These are phyloP conservation scores for Mylabris sibirica DNA, from an alignment of 2,888 invertebrate genomes.

Conservation along the genomic window DNA sequence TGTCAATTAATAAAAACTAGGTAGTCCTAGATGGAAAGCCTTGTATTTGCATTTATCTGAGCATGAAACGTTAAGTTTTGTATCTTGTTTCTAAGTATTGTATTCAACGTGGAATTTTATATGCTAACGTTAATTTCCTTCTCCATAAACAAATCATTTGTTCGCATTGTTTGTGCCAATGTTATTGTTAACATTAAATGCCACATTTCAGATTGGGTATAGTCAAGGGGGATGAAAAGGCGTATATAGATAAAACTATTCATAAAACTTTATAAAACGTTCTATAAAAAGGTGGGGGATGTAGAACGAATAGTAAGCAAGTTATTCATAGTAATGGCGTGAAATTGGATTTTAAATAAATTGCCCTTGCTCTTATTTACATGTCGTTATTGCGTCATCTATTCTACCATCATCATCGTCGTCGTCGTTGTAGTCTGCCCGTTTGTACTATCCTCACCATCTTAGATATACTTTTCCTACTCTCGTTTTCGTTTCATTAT, in stretches of 20 bases:
- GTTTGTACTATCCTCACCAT: constrained; percentile 22
- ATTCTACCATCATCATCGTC: constrained; percentile 39
- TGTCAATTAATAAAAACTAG: too few relatives aligned
- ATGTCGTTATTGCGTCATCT: constrained; percentile 53
- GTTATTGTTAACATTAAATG: constrained; percentile 35
- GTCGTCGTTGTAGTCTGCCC: too few relatives aligned
- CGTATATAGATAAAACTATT: constrained; percentile 40
- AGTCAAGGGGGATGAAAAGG: constrained; percentile 17
- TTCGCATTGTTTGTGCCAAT: constrained; percentile 33
- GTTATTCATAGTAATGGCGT: constrained; percentile 52
- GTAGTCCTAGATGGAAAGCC: too few relatives aligned
- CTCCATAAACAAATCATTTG: constrained; percentile 35
- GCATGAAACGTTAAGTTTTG: neutral
- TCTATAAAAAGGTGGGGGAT: neutral
- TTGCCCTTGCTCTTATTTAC: constrained; percentile 54
- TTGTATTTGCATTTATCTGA: neutral
- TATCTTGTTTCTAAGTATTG: too few relatives aligned
- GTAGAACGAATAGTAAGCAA: constrained; percentile 46
- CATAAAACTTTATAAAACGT: constrained; percentile 44
- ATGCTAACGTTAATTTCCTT: constrained; percentile 35
- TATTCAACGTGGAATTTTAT: constrained; percentile 15
- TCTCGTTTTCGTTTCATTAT: constrained; percentile 34
- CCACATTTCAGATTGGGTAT: constrained; percentile 27
- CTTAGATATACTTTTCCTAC: constrained; percentile 26
- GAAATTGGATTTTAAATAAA: constrained; percentile 56